Base-by-base conservation (phyloP, 2,888 invertebrate genomes). In the Mesorhabditis sp. region DNA sequence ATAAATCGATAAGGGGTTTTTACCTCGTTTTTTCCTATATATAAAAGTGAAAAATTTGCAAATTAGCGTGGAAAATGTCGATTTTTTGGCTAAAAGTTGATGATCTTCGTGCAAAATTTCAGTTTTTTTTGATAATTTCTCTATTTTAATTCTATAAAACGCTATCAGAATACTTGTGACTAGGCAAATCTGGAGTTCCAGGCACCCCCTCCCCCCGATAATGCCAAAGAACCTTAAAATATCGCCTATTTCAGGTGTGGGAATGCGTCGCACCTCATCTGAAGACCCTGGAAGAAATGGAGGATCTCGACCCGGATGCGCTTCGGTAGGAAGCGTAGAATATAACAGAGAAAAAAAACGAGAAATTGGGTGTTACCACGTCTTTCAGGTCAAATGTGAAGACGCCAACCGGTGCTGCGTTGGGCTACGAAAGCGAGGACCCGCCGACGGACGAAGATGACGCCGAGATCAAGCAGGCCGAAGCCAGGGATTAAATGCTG, bases 201-300 rank as follows among this genome's bases (percentile, higher is more conserved):
- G n/a, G n/a, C n/a, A n/a, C n/a, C n/a, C n/a, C n/a, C n/a, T 28
- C 28, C 28, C 28, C 28, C 28, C 28, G 28, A 28, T 28, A 28
- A 28, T 28, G 28, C 28, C 28, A 28, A 28, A 28, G 28, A 1
- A 1, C 61, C 45, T 7, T n/a, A 7, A 4, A 5, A 1, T 67
- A n/a, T 10, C 2, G 5, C 28, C 28, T 28, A 1, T 2, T 58
- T 72, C 71, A 89, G 86, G 87, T 90, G 44, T 90, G 90, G 90
- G 83, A 86, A 43, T 87, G 88, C 62, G 89, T 89, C 2, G 87
- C 87, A 72, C 87, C 87, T 0, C 87, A 85, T 77, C 85, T 89
- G 75, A 87, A 87, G 66, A 85, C 86, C 50, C 87, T 87, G 76
- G 76, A 78, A 64, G 80, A 79, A 28, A 81, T 84, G 73, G 84